Evolutionary conservation across 2,113 vertebrate species (phyloP).

Genomic region (Dermatemys mawii): DNA sequence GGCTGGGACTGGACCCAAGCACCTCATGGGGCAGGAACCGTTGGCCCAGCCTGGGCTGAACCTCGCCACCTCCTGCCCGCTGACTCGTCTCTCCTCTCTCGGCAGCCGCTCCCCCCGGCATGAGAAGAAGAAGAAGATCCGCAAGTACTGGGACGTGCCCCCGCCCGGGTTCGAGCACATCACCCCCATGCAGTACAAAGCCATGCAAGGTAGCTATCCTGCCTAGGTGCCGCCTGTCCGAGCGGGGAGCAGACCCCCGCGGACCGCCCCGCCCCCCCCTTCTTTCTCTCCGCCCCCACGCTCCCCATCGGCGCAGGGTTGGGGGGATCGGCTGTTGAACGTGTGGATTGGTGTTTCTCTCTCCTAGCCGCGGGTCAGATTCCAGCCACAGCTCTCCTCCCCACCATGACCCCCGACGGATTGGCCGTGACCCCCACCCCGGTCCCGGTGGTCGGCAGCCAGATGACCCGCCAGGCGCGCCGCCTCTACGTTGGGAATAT

Average conservation of each 20-base stretch:
- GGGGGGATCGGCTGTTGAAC: background rate
- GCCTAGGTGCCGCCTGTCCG: fast-evolving
- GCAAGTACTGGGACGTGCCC: slow-evolving; percentile 94
- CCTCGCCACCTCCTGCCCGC: slow-evolving; percentile 1
- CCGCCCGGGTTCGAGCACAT: slow-evolving; percentile 93
- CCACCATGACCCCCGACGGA: slow-evolving; percentile 93
- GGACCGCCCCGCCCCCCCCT: background rate
- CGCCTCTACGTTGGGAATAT: slow-evolving; percentile 94
- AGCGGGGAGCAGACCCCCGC: too few relatives aligned
- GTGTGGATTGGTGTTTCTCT: background rate
- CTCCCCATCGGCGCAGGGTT: background rate
- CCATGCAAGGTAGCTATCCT: slow-evolving; percentile 88
- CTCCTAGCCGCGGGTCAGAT: slow-evolving; percentile 91
- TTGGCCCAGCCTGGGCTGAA: background rate
- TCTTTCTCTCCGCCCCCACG: background rate
- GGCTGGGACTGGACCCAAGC: background rate
- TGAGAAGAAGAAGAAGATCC: slow-evolving; percentile 94
- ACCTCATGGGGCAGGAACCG: background rate
- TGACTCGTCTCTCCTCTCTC: background rate
- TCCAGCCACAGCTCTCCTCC: slow-evolving; percentile 91
- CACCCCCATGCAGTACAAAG: slow-evolving; percentile 96
- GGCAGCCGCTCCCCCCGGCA: slow-evolving; percentile 88
- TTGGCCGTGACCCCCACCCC: slow-evolving; percentile 91
- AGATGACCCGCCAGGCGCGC: slow-evolving; percentile 93
- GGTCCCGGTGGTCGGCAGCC: slow-evolving; percentile 92